Conservation (phyloP, 2,888 invertebrate species). For the Parapristionchus giblindavisi region DNA sequence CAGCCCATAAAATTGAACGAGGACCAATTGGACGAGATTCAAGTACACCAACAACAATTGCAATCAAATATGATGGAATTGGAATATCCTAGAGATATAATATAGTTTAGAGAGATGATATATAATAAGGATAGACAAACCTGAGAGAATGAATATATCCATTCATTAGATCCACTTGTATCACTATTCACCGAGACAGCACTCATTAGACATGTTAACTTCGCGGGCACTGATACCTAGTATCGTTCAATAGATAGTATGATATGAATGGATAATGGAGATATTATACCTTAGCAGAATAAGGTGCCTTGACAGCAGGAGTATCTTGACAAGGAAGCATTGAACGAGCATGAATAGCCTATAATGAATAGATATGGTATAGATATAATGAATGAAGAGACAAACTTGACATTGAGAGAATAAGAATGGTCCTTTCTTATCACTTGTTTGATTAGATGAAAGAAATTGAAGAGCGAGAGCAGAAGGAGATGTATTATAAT, state of each 20-base stretch:
- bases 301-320: constrained; percentile 86
- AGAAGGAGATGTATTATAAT: constrained; percentile 81
- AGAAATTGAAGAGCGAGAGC: constrained; percentile 90
- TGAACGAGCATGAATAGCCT: constrained; percentile 86
- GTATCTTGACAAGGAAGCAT: constrained; percentile 91
- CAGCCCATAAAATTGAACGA: constrained; percentile 83
- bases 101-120: neutral
- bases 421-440: constrained; percentile 82
- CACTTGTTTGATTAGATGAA: constrained; percentile 84
- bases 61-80: constrained; percentile 87
- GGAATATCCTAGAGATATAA: constrained; percentile 75
- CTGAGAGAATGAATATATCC: constrained; percentile 20
- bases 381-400: no score
- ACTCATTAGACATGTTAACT: constrained; percentile 87
- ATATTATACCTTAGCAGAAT: constrained; percentile 76
- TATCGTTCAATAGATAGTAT: neutral
- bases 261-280: neutral
- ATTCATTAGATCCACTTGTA: constrained; percentile 6
- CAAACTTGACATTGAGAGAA: constrained; percentile 72
- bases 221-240: constrained; percentile 79
- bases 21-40: neutral
- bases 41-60: constrained; percentile 82
- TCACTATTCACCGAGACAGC: constrained; percentile 73
- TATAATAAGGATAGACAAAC: no score
- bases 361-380: neutral